These are phyloP conservation scores for Pimpla rufipes DNA, from an alignment of 2,888 invertebrate genomes.

Conservation along the genomic window DNA sequence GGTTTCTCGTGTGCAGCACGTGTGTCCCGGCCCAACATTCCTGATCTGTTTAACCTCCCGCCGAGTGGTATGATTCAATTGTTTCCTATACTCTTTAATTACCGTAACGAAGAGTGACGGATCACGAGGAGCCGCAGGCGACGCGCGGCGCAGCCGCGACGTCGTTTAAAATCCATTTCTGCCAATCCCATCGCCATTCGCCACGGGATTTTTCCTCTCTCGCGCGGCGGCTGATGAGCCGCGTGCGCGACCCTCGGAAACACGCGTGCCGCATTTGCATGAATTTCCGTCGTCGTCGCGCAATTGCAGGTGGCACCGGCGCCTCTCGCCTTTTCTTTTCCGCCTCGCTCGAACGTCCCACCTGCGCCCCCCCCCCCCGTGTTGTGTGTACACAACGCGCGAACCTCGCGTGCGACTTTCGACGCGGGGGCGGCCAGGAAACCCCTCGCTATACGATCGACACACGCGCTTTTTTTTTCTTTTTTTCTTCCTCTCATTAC, in stretches of 20 bases:
- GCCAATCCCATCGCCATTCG: constrained; percentile 13
- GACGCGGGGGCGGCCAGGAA: constrained; percentile 39
- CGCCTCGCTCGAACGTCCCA: background rate
- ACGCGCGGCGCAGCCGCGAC: background rate
- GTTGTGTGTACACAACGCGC: no score
- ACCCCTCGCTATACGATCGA: constrained; percentile 44
- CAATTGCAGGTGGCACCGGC: constrained; percentile 20
- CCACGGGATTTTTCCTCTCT: constrained; percentile 24
- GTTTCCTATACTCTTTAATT: constrained; percentile 61
- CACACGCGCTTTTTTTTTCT: background rate
- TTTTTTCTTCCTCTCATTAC: constrained; percentile 26
- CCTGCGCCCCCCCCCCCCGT: background rate
- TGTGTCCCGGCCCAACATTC: constrained; percentile 35
- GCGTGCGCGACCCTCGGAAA: background rate
- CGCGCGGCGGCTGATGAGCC: no score
- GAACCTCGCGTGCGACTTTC: constrained; percentile 18
- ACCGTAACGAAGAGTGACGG: constrained; percentile 63
- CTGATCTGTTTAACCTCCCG: constrained; percentile 35
- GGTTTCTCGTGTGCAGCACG: background rate
- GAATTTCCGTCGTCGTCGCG: constrained; percentile 37
- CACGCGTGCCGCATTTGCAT: constrained; percentile 10
- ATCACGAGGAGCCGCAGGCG: constrained; percentile 50
- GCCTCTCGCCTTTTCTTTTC: background rate
- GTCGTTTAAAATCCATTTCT: constrained; percentile 31
- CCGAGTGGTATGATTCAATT: constrained; percentile 55